Evolutionary conservation across 2,888 invertebrate species (phyloP), one percentile per base, ranked within the genome.

Genomic region (Buathra laborator): DNA sequence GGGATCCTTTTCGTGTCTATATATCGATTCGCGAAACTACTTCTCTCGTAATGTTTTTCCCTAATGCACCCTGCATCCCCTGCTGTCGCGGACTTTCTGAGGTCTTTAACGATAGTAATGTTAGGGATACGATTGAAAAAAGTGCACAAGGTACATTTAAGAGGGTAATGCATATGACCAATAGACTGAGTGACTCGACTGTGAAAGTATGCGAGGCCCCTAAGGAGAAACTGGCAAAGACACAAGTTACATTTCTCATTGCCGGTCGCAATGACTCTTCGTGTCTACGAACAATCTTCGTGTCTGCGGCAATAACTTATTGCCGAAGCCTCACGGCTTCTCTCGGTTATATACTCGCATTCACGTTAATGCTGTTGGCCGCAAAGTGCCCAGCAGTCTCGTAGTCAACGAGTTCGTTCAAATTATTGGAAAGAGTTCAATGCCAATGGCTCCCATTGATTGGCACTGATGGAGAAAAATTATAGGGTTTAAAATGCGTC

Each of bases 211-310:
- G 32, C 29, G 19, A n/a, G 10, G 16, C 14, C 71, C 71, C 19
- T 43, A 44, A 19, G 67, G 53, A 44, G 43, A 43, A 16, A 56
- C 59, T 37, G 68, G 72, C 68, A 81, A 64, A 51, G 71, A 80
- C 76, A 81, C 14, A 37, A 24, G 19, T 70, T 37, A 19, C 14
- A 56, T 71, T 71, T 53, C 71, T 9, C 70, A 53, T 70, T 70
- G 37, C 70, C 16, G 51, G 16, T 51, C 24, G 37, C 70, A 53
- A 53, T 19, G 70, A 70, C 32, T 53, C 79, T 80, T 84, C 84
- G 84, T 84, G 84, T 72, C 77, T 77, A 48, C 77, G 72, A 51
- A 84, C 81, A 77, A 81, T 84, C 72, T 74, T 84, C 81, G 81
- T 81, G 84, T 46, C 77, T 53, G 51, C 53, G 74, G 77, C 72